Conservation (phyloP, 53 echinoderm and acorn worm species). For the Zoroaster sp. region DNA sequence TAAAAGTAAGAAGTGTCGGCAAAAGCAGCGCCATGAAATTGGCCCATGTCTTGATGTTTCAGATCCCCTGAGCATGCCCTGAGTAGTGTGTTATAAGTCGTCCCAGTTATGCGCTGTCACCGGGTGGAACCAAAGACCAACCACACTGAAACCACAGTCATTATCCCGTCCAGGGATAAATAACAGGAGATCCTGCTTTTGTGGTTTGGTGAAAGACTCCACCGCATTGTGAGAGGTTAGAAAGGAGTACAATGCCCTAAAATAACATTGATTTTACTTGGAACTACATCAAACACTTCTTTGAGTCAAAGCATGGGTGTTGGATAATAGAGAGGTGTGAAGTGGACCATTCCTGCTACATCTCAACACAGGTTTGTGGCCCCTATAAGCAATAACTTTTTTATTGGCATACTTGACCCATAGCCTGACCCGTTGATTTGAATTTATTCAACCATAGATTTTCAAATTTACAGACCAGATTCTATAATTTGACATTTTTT, state of each 20-base stretch:
- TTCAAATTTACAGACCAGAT: too few relatives aligned
- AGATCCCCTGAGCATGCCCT: too few relatives aligned
- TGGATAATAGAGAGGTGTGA: not conserved
- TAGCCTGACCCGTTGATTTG: too few relatives aligned
- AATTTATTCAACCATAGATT: too few relatives aligned
- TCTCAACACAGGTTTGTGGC: not conserved
- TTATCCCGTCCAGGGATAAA: not conserved
- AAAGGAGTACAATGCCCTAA: slow-evolving; percentile 44
- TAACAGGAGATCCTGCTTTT: slow-evolving; percentile 22
- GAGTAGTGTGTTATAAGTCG: too few relatives aligned
- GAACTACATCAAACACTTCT: not conserved
- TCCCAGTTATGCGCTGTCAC: not conserved
- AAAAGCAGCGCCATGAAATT: too few relatives aligned
- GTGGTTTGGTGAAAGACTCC: not conserved
- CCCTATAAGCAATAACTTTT: too few relatives aligned
- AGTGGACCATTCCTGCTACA: not conserved
- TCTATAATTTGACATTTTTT: too few relatives aligned
- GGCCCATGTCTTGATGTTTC: too few relatives aligned
- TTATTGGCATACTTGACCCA: too few relatives aligned
- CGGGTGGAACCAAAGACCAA: not conserved
- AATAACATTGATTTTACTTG: slow-evolving; percentile 46
- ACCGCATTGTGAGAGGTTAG: not conserved
- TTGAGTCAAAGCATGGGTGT: not conserved
- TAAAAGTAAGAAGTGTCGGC: too few relatives aligned
- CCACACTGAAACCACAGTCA: not conserved